Percentiles rank a stretch among this genome's conserved stretches.
These are phyloP conservation scores for Sepiola atlantica DNA, from an alignment of 2,888 invertebrate genomes.

Conservation along the genomic window DNA sequence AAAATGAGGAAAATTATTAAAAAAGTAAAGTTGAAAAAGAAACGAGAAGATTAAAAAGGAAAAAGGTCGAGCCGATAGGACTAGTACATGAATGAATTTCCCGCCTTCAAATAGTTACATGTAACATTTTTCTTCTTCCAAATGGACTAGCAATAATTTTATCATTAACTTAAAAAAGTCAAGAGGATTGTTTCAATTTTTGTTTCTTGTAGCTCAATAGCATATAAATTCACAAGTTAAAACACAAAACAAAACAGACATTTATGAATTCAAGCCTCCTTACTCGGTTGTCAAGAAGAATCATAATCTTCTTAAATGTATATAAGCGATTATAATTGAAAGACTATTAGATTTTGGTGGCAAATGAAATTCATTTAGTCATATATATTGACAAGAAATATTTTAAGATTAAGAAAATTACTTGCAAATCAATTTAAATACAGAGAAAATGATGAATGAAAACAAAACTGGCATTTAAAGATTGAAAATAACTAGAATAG, in stretches of 20 bases:
- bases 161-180: not conserved
- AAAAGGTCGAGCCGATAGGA: not conserved
- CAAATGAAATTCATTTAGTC: not conserved
- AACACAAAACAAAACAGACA: not conserved
- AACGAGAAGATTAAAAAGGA: not conserved
- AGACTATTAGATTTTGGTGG: not conserved
- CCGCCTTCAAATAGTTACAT: not conserved
- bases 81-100: not conserved
- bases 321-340: not conserved
- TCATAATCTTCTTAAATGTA: not conserved
- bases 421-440: not conserved
- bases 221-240: not conserved
- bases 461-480: too few relatives aligned
- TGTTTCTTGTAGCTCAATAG: not conserved
- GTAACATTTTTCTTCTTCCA: not conserved
- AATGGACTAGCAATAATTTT: not conserved
- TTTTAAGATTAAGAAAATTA: not conserved
- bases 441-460: too few relatives aligned
- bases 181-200: not conserved
- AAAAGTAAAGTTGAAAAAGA: not conserved
- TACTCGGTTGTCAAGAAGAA: not conserved
- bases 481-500: too few relatives aligned
- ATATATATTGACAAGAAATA: not conserved
- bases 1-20: not conserved
- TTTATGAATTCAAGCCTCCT: not conserved